Evolutionary conservation across 1,140 invertebrate genomes (phyloP), one percentile per base, ranked within the genome.

Genomic region (Papilio glaucus): DNA sequence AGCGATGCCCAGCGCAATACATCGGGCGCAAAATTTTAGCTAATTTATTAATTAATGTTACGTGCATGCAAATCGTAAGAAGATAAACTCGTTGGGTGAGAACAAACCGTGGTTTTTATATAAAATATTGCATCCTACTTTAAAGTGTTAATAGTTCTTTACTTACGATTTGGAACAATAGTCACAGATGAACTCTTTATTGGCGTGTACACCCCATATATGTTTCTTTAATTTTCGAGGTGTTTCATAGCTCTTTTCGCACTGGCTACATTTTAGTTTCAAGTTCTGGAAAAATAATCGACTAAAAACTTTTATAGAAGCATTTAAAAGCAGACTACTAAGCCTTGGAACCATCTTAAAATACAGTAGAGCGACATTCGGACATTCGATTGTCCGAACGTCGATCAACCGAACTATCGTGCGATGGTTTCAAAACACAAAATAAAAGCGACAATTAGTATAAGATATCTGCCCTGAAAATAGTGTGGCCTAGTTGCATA

Each of bases 91-190:
- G n/a, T n/a, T n/a, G n/a, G n/a, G n/a, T n/a, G n/a, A n/a, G 29
- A 33, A 33, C 29, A 33, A 33, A 33, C 6, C n/a, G n/a, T n/a
- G n/a, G n/a, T n/a, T n/a, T 45, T 45, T 45, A 7, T 15, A 49
- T 8, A 18, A 18, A 18, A 18, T 18, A 18, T 15, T 1, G 2
- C 13, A 4, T 13, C 0, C 41, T 42, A 13, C 12, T 45, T 45
- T 6, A 6, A 15, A 15, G 9, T 3, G 9, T 57, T 4, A 15
- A 26, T 26, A 6, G 4, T 4, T 15, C 4, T 53, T 53, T 75
- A 78, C 77, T 84, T 72, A 87, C 86, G 53, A 24, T 81, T 87
- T 85, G 68, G 72, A 74, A 76, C 86, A 87, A 77, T 79, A 74
- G 73, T 87, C 81, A 79, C 87, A 89, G 1, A 79, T 71, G 26